Conservation (phyloP, 2,113 vertebrate species). For the Aythya baeri region DNA sequence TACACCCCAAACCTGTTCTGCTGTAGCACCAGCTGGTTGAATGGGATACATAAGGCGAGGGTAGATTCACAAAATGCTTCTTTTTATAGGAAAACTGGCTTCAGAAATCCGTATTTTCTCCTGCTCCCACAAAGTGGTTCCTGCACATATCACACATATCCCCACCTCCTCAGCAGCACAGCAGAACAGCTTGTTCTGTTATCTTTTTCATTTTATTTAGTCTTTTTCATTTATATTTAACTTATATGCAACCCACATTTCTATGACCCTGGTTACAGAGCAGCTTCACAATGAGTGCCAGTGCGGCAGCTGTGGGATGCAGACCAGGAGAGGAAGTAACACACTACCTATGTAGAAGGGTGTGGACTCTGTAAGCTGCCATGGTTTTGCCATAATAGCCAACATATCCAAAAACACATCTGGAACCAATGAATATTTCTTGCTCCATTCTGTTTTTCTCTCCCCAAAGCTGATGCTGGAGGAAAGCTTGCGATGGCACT, state of each 20-base stretch:
- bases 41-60: not conserved
- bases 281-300: not conserved
- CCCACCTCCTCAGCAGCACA: not conserved
- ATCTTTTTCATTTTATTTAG: not conserved
- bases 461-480: not conserved
- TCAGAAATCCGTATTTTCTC: not conserved
- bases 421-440: not conserved
- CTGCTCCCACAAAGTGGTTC: not conserved
- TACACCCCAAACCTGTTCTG: not conserved
- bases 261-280: not conserved
- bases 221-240: not conserved
- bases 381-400: not conserved
- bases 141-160: not conserved
- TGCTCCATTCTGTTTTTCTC: not conserved
- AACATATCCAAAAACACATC: not conserved
- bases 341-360: not conserved
- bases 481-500: not conserved
- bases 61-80: not conserved
- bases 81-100: constrained; percentile 22
- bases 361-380: not conserved
- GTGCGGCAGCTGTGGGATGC: not conserved
- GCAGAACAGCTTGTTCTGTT: not conserved
- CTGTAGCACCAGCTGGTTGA: constrained; percentile 13
- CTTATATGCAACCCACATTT: not conserved
- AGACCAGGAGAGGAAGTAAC: not conserved